phyloP scores from a whole-genome alignment of 2,888 invertebrate genomes.

The Pasiphila rectangulata region DNA sequence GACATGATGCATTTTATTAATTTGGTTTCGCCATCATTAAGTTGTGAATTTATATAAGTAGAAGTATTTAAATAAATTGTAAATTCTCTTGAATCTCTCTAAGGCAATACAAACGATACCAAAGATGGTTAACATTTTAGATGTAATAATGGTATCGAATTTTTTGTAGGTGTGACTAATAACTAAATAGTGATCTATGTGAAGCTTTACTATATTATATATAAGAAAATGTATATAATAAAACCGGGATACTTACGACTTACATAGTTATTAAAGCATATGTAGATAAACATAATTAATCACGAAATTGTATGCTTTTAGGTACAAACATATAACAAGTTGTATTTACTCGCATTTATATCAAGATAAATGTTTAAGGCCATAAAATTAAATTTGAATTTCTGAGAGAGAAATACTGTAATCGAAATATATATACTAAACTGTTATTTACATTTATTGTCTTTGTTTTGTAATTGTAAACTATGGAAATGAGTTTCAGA shows the following conservation, averaged over 20 bases:
- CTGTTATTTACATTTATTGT: no score
- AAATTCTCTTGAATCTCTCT: conserved; percentile 12
- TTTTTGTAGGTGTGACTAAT: conserved; percentile 27
- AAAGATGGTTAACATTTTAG: conserved; percentile 23
- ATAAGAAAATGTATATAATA: conserved; percentile 71
- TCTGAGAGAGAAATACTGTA: conserved; percentile 22
- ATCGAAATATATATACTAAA: no score
- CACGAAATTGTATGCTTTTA: conserved; percentile 38
- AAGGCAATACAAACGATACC: conserved; percentile 20
- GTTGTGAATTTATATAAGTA: conserved; percentile 7
- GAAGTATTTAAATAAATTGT: conserved; percentile 1
- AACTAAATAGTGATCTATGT: conserved; percentile 55
- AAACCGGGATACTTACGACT: conserved; percentile 80
- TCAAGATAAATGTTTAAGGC: not conserved
- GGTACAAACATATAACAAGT: not conserved
- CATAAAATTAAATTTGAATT: not conserved
- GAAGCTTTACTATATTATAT: conserved; percentile 66
- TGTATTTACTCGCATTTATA: no score
- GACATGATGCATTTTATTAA: no score
- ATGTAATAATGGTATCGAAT: conserved; percentile 30
- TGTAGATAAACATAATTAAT: conserved; percentile 41
- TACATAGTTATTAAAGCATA: conserved; percentile 64
- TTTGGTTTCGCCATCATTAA: no score
- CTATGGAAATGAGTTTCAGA: not conserved
- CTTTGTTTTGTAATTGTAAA: no score